phyloP scores from a whole-genome alignment of 2,888 invertebrate genomes.

The Diabrotica balteata region DNA sequence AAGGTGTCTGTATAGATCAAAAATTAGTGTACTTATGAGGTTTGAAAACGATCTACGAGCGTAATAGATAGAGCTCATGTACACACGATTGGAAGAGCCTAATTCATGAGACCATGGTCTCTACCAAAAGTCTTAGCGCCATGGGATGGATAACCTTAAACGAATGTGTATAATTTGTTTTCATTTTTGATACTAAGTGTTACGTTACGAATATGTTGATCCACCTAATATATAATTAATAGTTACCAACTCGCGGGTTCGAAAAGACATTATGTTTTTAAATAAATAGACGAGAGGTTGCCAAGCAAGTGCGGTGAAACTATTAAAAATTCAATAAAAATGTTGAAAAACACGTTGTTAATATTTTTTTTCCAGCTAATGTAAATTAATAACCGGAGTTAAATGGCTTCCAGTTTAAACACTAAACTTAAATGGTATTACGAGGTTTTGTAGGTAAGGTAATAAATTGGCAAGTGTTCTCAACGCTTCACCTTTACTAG shows the following conservation, averaged over 20 bases:
- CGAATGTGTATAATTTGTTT: too few species aligned
- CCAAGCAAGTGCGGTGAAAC: constrained; percentile 20
- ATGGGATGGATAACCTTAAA: too few species aligned
- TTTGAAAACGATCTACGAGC: too few species aligned
- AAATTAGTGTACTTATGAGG: too few species aligned
- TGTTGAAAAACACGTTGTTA: constrained; percentile 35
- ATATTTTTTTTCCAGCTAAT: constrained; percentile 37
- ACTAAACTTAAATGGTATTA: constrained; percentile 38
- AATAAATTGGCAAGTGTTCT: constrained; percentile 36
- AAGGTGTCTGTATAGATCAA: too few species aligned
- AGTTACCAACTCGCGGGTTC: neutral
- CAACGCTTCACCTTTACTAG: constrained; percentile 25
- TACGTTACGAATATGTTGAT: neutral
- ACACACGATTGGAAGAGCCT: too few species aligned
- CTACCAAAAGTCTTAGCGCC: too few species aligned
- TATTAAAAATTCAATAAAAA: constrained; percentile 33
- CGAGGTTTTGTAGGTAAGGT: constrained; percentile 36
- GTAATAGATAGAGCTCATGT: too few species aligned
- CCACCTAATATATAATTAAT: neutral
- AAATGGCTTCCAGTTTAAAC: constrained; percentile 41
- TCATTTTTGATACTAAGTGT: too few species aligned
- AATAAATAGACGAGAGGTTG: neutral
- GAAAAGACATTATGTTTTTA: neutral
- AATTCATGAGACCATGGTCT: too few species aligned
- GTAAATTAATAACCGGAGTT: constrained; percentile 39